These are phyloP conservation scores for Otolemur garnettii DNA, from an alignment of 2,113 vertebrate genomes.

Conservation along the genomic window DNA sequence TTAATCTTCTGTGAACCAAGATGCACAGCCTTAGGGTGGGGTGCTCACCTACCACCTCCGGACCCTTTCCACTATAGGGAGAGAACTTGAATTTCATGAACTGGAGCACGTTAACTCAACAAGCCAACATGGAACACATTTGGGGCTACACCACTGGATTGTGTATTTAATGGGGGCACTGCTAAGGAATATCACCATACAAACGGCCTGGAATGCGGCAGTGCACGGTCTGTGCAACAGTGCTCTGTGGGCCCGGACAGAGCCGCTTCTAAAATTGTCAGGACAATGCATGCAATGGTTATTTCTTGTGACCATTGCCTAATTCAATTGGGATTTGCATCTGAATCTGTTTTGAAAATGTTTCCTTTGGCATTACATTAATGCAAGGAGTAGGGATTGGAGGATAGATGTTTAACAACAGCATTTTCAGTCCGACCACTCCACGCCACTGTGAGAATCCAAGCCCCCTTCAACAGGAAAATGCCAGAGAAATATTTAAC, in stretches of 20 bases:
- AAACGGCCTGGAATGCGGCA: neutral
- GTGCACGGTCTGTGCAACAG: no score
- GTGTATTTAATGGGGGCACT: neutral
- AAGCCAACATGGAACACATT: neutral
- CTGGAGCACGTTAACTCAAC: neutral
- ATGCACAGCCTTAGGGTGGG: neutral
- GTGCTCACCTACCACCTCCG: neutral
- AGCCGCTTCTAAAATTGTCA: no score
- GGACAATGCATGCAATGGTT: no score
- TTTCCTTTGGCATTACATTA: neutral
- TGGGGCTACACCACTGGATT: no score
- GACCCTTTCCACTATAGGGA: neutral
- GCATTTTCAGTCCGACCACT: neutral
- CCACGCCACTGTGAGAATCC: neutral
- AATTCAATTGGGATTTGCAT: neutral
- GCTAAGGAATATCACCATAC: no score
- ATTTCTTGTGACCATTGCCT: no score
- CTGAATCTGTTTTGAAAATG: neutral
- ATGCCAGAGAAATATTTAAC: neutral
- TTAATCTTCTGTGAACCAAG: neutral
- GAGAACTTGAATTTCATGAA: neutral
- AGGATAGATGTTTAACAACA: neutral
- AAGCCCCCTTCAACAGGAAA: neutral
- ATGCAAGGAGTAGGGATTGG: neutral
- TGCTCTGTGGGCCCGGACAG: neutral